These are phyloP conservation scores for Chionodraco myersi DNA, from an alignment of 2,113 vertebrate genomes.

Conservation along the genomic window DNA sequence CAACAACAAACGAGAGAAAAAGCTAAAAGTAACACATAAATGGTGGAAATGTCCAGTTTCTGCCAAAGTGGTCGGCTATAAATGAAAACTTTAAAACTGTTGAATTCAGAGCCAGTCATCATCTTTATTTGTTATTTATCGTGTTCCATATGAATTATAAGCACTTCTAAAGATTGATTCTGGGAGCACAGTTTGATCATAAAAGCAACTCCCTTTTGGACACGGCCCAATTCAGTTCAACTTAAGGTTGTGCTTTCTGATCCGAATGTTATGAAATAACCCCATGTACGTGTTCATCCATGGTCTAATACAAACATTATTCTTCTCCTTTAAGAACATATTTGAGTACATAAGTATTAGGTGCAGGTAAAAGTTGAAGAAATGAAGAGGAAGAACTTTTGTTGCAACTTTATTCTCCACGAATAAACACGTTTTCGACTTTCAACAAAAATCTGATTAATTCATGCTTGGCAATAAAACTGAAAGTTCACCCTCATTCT, in stretches of 20 bases:
- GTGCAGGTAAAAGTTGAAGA: no score
- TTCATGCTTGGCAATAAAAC: no score
- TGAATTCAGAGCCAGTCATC: slow-evolving; percentile 14
- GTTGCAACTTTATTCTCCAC: no score
- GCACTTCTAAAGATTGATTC: slow-evolving; percentile 22
- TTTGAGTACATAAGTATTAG: no score
- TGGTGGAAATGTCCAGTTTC: not conserved
- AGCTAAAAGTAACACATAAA: not conserved
- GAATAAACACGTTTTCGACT: no score
- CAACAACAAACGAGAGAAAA: not conserved
- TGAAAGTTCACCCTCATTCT: no score
- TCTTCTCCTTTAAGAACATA: not conserved
- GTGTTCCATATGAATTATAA: not conserved
- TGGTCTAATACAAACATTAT: not conserved
- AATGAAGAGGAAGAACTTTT: no score
- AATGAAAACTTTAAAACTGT: not conserved
- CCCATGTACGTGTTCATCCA: slow-evolving; percentile 14
- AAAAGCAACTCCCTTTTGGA: slow-evolving; percentile 21
- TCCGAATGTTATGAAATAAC: not conserved
- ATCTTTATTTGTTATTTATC: not conserved
- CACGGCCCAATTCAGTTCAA: not conserved
- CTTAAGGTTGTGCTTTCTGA: slow-evolving; percentile 18
- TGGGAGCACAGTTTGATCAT: slow-evolving; percentile 27
- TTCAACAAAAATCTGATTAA: no score
- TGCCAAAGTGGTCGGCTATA: not conserved